These are phyloP conservation scores for Drosophila azteca DNA, from an alignment of 1,140 invertebrate species.

Conservation along the genomic window DNA sequence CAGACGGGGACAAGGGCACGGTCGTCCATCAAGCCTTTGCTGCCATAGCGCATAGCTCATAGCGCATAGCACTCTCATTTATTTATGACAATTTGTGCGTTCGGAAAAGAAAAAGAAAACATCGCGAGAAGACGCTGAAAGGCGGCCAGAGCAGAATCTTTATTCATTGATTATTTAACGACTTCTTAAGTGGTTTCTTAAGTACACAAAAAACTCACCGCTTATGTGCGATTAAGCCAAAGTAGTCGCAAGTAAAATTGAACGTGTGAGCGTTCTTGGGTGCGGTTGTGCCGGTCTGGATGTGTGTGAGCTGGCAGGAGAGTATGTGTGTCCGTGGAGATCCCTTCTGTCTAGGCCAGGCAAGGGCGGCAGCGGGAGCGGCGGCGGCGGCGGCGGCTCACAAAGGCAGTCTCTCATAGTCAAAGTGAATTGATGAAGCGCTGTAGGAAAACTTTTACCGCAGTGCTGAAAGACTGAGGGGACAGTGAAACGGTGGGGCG, in stretches of 20 bases:
- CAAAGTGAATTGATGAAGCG: slow-evolving; percentile 81
- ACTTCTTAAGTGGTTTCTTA: slow-evolving; percentile 83
- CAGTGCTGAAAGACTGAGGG: neutral
- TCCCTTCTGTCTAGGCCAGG: slow-evolving; percentile 42
- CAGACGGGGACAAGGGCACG: slow-evolving; percentile 16
- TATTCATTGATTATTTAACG: slow-evolving; percentile 84
- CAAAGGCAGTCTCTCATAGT: slow-evolving; percentile 45
- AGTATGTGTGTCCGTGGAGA: slow-evolving; percentile 6
- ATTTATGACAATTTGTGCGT: slow-evolving; percentile 57
- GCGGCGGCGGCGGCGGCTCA: slow-evolving; percentile 11
- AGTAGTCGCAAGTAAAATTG: slow-evolving; percentile 47
- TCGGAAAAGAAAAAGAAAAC: slow-evolving; percentile 11
- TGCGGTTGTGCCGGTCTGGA: slow-evolving; percentile 7
- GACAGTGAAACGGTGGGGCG: slow-evolving; percentile 11
- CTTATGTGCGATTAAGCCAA: slow-evolving; percentile 81
- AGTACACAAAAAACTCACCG: slow-evolving; percentile 75
- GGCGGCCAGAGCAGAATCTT: slow-evolving; percentile 52
- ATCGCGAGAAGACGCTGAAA: slow-evolving; percentile 28
- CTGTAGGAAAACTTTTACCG: slow-evolving; percentile 60
- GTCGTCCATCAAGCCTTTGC: slow-evolving; percentile 37
- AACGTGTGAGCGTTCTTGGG: slow-evolving; percentile 7
- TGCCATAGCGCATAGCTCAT: slow-evolving; percentile 4
- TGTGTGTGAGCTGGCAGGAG: neutral
- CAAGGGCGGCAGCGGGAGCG: slow-evolving; percentile 7
- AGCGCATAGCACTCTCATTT: slow-evolving; percentile 20